Base-by-base conservation (phyloP, 2,888 invertebrate species). In the Chloroclystis v-ata region DNA sequence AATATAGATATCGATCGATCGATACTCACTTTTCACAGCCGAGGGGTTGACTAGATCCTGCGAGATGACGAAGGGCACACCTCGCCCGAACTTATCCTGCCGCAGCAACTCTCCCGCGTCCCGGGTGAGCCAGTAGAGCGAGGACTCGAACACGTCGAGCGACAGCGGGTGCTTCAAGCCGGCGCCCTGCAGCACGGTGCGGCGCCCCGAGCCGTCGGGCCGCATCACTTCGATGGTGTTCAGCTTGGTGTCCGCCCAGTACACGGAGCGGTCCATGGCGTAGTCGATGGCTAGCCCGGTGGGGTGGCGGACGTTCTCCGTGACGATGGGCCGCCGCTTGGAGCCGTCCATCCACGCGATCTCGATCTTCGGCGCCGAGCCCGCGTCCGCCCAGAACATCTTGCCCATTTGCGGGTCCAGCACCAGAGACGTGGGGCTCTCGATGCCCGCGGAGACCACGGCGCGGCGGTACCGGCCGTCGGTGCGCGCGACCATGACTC, bases 301-400 rank as follows among this genome's bases (percentile, higher is more conserved):
- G 0, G 99, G 99, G 66, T 95, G 94, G 14, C 95, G 90, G 16
- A 99, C 91, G 50, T 91, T 91, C 50, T 95, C 95, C 0, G 93
- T 92, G 5, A 97, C 93, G 1, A 99, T 76, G 0, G 94, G 92
- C 43, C 93, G 89, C 1, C 97, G 90, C 72, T 96, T 94, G 0
- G 94, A 94, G 0, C 99, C 99, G 69, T 98, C 98, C 97, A 99
- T 96, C 97, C 98, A 98, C 1, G 97, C 92, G 2, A 93, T 91
- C 75, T 98, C 98, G 52, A 99, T 97, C 79, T 97, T 98, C 0
- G 97, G 96, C 2, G 92, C 92, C 0, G 93, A 92, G 4, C 98
- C 97, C 0, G 95, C 94, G 75, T 99, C 98, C 0, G 97, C 92
- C 97, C 98, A 99, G 81, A 95, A 96, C 91, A 98, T 92, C 56